A percentile compares a stretch with the other conserved stretches of the same genome.
Conservation (phyloP, 1,140 invertebrate genomes). For the Condylostylus longicornis region DNA sequence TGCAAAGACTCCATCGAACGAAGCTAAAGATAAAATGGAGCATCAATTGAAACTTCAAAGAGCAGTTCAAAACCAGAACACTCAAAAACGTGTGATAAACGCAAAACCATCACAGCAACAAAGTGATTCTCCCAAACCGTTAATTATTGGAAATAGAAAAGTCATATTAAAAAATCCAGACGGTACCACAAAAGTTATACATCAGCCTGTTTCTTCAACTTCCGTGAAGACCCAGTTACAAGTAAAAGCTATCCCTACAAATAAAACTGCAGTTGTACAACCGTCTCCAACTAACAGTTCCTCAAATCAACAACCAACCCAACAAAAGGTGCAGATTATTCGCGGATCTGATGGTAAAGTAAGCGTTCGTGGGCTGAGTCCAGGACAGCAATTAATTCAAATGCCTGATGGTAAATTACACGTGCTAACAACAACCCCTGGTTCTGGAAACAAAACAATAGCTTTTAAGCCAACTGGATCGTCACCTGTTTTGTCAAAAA, state of each 20-base stretch:
- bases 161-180: conserved; percentile 70
- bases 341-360: conserved; percentile 79
- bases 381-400: conserved; percentile 86
- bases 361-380: conserved; percentile 76
- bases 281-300: neutral
- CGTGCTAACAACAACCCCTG: conserved; percentile 47
- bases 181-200: conserved; percentile 58
- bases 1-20: conserved; percentile 44
- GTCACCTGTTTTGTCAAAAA: too few species aligned
- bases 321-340: conserved; percentile 79
- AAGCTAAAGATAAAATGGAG: conserved; percentile 83
- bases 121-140: conserved; percentile 16
- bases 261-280: conserved; percentile 9
- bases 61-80: conserved; percentile 72
- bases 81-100: conserved; percentile 10
- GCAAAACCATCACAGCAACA: neutral
- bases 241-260: conserved; percentile 14
- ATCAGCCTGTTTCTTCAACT: conserved; percentile 33
- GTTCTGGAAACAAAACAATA: neutral
- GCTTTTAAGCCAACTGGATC: neutral
- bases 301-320: conserved; percentile 20
- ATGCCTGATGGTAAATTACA: conserved; percentile 88
- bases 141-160: conserved; percentile 27
- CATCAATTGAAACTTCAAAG: conserved; percentile 73
- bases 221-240: conserved; percentile 1